Evolutionary conservation across 2,888 invertebrate species (phyloP).

Genomic region (Enchytraeus crypticus): DNA sequence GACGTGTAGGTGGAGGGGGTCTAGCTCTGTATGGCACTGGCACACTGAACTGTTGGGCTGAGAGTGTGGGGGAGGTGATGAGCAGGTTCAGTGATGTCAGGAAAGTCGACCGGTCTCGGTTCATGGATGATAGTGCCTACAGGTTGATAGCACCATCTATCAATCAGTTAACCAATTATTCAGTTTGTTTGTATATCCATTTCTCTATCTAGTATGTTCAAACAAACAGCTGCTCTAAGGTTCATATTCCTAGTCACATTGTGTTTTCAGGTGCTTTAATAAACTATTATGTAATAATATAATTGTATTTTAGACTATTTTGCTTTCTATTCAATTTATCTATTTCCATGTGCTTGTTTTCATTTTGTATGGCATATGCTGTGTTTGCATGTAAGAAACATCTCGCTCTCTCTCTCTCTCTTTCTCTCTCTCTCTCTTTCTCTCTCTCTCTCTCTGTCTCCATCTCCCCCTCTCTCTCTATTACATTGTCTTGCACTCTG

Average conservation of each 20-base stretch:
- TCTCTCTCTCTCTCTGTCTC: no score
- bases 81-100: conserved; percentile 57
- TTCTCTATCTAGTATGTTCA: background rate
- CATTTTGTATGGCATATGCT: no score
- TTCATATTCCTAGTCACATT: background rate
- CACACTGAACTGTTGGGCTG: conserved; percentile 83
- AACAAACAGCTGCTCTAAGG: background rate
- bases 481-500: background rate
- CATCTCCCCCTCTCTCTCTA: no score
- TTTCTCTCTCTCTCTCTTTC: background rate
- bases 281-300: background rate
- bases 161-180: background rate
- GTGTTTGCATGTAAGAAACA: no score
- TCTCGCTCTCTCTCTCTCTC: background rate
- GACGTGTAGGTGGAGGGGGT: conserved; percentile 65
- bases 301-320: background rate
- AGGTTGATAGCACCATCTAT: conserved; percentile 48
- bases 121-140: conserved; percentile 87
- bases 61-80: conserved; percentile 60
- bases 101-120: conserved; percentile 61
- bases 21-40: conserved; percentile 82
- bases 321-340: background rate
- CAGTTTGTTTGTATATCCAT: background rate
- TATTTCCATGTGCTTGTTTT: no score
- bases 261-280: background rate